Evolutionary conservation across 2,113 vertebrate genomes (phyloP), one percentile per base, ranked within the genome.

Genomic region (Zosterops borbonicus): DNA sequence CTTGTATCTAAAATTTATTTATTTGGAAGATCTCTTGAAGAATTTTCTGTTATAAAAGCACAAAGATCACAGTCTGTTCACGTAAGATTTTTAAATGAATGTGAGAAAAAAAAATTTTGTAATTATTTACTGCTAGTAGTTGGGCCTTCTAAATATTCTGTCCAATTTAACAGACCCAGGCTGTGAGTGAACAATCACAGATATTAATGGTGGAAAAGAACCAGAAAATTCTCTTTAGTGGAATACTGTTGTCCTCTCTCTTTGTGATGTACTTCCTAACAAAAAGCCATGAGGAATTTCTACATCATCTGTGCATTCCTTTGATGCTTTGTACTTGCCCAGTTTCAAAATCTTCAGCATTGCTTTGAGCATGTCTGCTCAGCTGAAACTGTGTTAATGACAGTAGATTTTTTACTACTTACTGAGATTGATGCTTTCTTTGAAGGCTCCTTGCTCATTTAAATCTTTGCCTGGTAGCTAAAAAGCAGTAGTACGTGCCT

Each of bases 371-470:
- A n/a, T 21, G 14, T 53, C 58, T 84, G 41, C 53, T 91, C 74
- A 91, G 67, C 10, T 91, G 89, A 91, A 94, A 50, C 22, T 28
- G 9, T 79, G 70, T 64, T 79, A 85, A 62, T 50, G 70, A 73
- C 37, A 84, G 62, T 12, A 63, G 65, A 5, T 41, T 86, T 83
- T 90, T 70, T 70, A 71, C n/a, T 83, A 58, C 81, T 84, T 76
- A 44, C 46, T 80, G 67, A 91, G 58, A 82, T 5, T 53, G 83
- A 90, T 87, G 62, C 23, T 71, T 79, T 58, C 81, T 89, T 71
- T 92, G 91, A 95, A 95, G 83, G 53, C 31, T 87, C n/a, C 53
- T 68, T 84, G 53, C 93, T 94, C 58, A 92, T 91, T 89, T 95
- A 94, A 89, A 89, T 85, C 87, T 79, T 91, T 82, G 44, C 49